Evolutionary conservation across 2,888 invertebrate genomes (phyloP).

Genomic region (Lycia hirtaria): DNA sequence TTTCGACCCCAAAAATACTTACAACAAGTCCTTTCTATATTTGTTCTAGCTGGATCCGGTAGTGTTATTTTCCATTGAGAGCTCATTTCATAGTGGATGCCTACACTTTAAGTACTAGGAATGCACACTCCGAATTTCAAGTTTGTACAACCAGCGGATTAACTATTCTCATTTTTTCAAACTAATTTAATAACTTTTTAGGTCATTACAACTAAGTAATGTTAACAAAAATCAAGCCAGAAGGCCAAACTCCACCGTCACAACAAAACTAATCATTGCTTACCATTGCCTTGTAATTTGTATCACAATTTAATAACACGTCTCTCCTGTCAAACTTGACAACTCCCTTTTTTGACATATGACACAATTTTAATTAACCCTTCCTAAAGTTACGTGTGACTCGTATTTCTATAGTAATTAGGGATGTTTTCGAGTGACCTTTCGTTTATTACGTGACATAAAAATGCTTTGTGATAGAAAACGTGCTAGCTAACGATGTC

Average conservation of each 20-base stretch:
- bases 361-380: constrained; percentile 41
- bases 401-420: constrained; percentile 18
- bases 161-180: no score
- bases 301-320: constrained; percentile 79
- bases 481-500: constrained; percentile 71
- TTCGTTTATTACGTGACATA: not conserved
- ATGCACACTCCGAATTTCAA: no score
- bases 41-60: no score
- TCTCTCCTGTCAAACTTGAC: constrained; percentile 67
- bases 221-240: constrained; percentile 15
- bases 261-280: constrained; percentile 69
- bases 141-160: no score
- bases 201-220: no score
- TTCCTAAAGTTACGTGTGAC: not conserved
- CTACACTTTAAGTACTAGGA: no score
- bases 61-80: no score
- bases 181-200: no score
- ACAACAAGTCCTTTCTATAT: no score
- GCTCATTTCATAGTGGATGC: no score
- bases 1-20: no score
- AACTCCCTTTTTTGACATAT: constrained; percentile 53
- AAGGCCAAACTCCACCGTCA: constrained; percentile 31
- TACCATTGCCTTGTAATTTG: constrained; percentile 67
- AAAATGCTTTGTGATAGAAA: constrained; percentile 42
- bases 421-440: constrained; percentile 36